Base-by-base conservation (phyloP, 2,888 invertebrate genomes). In the Matsumyia berberina region DNA sequence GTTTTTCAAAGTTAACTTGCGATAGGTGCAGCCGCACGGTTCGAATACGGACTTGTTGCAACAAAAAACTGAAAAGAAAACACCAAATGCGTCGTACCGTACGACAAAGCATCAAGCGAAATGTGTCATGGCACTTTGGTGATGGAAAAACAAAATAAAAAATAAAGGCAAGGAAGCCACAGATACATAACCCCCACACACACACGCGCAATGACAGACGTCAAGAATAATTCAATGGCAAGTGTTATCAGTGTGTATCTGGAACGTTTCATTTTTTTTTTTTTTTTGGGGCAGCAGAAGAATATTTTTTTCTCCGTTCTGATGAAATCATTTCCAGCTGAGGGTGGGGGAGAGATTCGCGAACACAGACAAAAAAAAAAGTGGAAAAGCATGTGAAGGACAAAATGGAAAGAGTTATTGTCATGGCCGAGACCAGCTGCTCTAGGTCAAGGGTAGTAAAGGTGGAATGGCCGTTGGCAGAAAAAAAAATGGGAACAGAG, bases 371-470 rank as follows among this genome's bases (percentile, higher is more conserved):
- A 31, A 39, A 29, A 17, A 15, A 19, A 44, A 33, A n/a, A 42
- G 0, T 15, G 31, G 17, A 29, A 37, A 15, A 31, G 7, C 33
- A 53, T 24, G 9, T 42, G 42, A 62, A 72, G 72, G 60, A 62
- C 60, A 53, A 4, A 17, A 39, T 6, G 31, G 24, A 62, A 72
- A 60, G 60, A 72, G 51, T 72, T 72, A 72, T 72, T 39, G 72
- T 42, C 72, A 62, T 24, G 72, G 60, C 51, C 60, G 60, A 39
- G 31, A 72, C 51, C 72, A 72, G 60, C 72, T 60, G 72, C 60
- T 72, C 72, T 72, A 72, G 72, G 72, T 72, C 72, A 72, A 72
- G 72, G 72, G 60, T 72, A 72, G 53, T n/a, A 33, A 72, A 72
- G 49, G 70, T 58, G 60, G 31, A 60, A 60, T 72, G 49, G 37